Percentiles rank a stretch among this genome's conserved stretches.
phyloP scores from a whole-genome alignment of 2,797 vertebrate species.

The Mus caroli region DNA sequence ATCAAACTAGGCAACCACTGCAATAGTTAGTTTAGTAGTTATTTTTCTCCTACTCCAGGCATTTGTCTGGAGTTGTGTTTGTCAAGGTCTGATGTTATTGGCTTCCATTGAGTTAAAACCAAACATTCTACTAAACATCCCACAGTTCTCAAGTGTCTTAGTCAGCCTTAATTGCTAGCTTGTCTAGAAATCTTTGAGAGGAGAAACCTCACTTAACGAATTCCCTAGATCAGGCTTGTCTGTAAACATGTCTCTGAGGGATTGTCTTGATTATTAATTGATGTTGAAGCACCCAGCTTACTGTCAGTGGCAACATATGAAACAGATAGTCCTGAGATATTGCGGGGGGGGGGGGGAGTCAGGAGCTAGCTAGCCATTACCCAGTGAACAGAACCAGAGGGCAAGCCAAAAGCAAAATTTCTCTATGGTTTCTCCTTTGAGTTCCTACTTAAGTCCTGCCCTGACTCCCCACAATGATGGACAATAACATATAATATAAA shows the following conservation, averaged over 20 bases:
- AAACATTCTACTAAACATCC: not conserved
- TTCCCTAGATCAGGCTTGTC: not conserved
- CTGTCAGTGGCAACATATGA: not conserved
- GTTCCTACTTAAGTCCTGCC: not conserved
- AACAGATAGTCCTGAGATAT: not conserved
- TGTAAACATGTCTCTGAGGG: not conserved
- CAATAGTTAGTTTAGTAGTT: constrained; percentile 8
- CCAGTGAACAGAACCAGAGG: not conserved
- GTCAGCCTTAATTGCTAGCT: not conserved
- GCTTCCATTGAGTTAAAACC: not conserved
- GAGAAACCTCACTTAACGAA: not conserved
- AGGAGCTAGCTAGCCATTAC: not conserved
- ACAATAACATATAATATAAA: not conserved
- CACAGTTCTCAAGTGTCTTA: not conserved
- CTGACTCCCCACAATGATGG: not conserved
- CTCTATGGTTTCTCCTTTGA: not conserved
- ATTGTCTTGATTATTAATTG: not conserved
- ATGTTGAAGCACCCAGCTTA: not conserved
- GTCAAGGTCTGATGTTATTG: not conserved
- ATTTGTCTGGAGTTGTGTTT: constrained; percentile 12
- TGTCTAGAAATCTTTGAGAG: not conserved
- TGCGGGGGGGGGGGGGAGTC: too few species aligned
- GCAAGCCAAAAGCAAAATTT: not conserved
- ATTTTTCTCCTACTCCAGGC: not conserved
- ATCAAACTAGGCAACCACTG: not conserved